Evolutionary conservation across 2,888 invertebrate species (phyloP).

Genomic region (Pristionchus mayeri): DNA sequence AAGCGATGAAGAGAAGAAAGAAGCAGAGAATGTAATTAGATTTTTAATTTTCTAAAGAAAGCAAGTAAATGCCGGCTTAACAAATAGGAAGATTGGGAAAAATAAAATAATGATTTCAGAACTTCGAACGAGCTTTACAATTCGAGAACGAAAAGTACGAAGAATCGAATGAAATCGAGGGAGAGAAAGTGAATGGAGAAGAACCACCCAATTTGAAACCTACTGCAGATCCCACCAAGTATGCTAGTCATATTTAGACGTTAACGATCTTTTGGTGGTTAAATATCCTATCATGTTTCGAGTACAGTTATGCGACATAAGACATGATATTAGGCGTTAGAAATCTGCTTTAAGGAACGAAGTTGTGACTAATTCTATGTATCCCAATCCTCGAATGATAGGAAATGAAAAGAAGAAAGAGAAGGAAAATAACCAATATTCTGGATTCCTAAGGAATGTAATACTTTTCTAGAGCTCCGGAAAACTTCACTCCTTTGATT

Average conservation of each 20-base stretch:
- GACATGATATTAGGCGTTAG: too few species aligned
- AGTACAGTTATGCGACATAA: too few species aligned
- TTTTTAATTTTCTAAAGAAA: too few species aligned
- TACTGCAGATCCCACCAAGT: not conserved
- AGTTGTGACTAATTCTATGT: too few species aligned
- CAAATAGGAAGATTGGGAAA: not conserved
- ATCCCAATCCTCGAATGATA: too few species aligned
- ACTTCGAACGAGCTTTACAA: not conserved
- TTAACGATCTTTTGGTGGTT: too few species aligned
- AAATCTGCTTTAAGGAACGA: too few species aligned
- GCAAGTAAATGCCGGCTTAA: not conserved
- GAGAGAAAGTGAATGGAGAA: not conserved
- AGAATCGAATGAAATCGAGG: not conserved
- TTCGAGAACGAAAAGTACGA: not conserved
- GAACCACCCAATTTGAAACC: not conserved
- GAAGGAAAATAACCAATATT: too few species aligned
- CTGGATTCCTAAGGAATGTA: too few species aligned
- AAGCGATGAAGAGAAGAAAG: not conserved
- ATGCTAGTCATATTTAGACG: too few species aligned
- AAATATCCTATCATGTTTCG: too few species aligned
- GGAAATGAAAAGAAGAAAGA: too few species aligned
- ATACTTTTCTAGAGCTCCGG: not conserved
- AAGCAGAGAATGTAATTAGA: constrained; percentile 4
- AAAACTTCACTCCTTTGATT: constrained; percentile 39
- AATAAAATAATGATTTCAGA: not conserved